Conservation (phyloP, 2,797 vertebrate species). For the Todus mexicanus region DNA sequence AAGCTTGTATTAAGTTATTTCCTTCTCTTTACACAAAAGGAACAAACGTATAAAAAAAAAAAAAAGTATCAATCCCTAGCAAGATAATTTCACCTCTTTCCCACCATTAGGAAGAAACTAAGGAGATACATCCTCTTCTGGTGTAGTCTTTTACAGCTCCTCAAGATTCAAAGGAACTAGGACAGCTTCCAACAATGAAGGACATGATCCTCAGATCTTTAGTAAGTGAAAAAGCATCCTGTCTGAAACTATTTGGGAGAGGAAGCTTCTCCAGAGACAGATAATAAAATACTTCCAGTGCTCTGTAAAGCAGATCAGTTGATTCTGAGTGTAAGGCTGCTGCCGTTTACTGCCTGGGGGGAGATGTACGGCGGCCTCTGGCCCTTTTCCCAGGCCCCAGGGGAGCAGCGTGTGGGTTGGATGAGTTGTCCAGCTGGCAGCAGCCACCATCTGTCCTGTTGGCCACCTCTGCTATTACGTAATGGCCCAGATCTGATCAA, state of each 20-base stretch:
- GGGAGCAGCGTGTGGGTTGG: fast-evolving
- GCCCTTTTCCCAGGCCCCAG: not conserved
- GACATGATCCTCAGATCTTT: constrained; percentile 35
- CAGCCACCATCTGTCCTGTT: constrained; percentile 34
- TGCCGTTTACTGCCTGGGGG: fast-evolving
- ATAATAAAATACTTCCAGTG: constrained; percentile 2
- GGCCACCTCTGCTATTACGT: not conserved
- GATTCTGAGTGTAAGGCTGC: not conserved
- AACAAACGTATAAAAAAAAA: no score
- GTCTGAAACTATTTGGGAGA: constrained; percentile 22
- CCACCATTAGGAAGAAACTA: constrained; percentile 22
- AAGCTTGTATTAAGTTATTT: not conserved
- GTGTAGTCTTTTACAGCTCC: not conserved
- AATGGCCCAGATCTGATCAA: not conserved
- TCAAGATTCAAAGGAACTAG: constrained; percentile 36
- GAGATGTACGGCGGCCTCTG: fast-evolving
- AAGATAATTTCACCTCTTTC: not conserved
- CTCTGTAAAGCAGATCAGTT: not conserved
- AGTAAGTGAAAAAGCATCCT: constrained; percentile 30
- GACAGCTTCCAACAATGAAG: constrained; percentile 40
- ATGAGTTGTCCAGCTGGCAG: not conserved
- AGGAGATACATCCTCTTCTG: not conserved
- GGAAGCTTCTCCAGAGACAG: constrained; percentile 8
- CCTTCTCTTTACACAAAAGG: not conserved
- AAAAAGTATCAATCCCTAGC: not conserved